Conservation (phyloP, 2,888 invertebrate species). For the Latrodectus elegans region DNA sequence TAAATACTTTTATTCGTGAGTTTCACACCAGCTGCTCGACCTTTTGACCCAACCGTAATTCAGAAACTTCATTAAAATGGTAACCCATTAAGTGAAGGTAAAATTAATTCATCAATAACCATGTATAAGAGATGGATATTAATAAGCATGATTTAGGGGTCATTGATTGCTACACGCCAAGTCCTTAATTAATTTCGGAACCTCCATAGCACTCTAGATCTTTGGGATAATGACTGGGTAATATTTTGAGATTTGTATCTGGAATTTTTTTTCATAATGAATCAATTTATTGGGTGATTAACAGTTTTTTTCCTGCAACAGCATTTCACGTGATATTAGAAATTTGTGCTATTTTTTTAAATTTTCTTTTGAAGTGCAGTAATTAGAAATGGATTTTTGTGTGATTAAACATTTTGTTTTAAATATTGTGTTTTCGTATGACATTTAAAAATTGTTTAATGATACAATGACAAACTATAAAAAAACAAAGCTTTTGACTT, state of each 20-base stretch:
- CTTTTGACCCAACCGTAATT: slow-evolving; percentile 8
- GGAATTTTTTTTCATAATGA: neutral
- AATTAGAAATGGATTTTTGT: too few relatives aligned
- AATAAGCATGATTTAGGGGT: slow-evolving; percentile 49
- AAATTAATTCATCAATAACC: slow-evolving; percentile 55
- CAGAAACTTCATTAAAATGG: slow-evolving; percentile 25
- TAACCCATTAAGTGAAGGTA: slow-evolving; percentile 24
- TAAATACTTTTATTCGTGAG: neutral
- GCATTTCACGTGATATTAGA: too few relatives aligned
- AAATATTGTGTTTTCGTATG: too few relatives aligned
- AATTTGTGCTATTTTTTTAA: too few relatives aligned
- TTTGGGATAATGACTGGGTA: slow-evolving; percentile 10
- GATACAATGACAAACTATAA: too few relatives aligned
- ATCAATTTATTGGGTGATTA: neutral
- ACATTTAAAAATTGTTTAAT: too few relatives aligned
- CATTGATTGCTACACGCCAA: slow-evolving; percentile 29
- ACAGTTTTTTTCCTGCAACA: slow-evolving; percentile 7
- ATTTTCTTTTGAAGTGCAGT: too few relatives aligned
- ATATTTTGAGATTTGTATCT: neutral
- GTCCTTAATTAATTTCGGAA: slow-evolving; percentile 32
- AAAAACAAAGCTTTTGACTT: too few relatives aligned
- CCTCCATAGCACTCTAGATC: neutral
- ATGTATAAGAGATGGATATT: slow-evolving; percentile 31
- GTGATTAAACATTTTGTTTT: too few relatives aligned
- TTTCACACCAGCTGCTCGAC: slow-evolving; percentile 16